Evolutionary conservation across 2,797 vertebrate genomes (phyloP), one percentile per base, ranked within the genome.

Genomic region (Megalops cyprinoides): DNA sequence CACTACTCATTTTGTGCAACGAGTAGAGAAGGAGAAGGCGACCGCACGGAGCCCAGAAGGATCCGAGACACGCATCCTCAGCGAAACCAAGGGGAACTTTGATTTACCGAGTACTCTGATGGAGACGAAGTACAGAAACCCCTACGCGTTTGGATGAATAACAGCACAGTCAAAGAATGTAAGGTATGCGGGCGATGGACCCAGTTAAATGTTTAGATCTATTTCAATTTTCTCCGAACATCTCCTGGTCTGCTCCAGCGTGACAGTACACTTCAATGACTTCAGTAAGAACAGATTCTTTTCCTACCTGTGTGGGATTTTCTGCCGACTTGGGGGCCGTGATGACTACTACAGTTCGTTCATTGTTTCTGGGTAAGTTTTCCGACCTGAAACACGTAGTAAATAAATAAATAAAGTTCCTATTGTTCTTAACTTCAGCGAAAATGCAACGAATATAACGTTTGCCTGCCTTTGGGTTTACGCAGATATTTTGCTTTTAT

Each of bases 361-460:
- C 79, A 7, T 81, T 89, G 76, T 76, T 90, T 62, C 42, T 90
- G 48, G 91, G 92, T 92, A 87, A 93, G 91, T 92, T 87, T 86
- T 53, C 49, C 58, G 48, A 28, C 65, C 74, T 51, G 18, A 81
- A 34, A 28, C 48, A 51, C 51, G 74, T 42, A 15, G 34, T 42
- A 20, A 60, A 14, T 53, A n/a, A 60, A 48, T 81, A 75, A 49
- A 73, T 58, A 20, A 25, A 53, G 51, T 76, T 58, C 48, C 67
- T 49, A 46, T 78, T 78, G 81, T 58, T 80, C 79, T 74, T 25
- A n/a, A n/a, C n/a, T 39, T 69, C 39, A 60, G 25, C 44, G 23
- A 23, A 42, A 31, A 51, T 39, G 44, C 31, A 39, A 31, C n/a
- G 46, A 56, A 73, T 65, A 49, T 34, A 62, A 51, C n/a, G 20